Percentiles rank a stretch among this genome's conserved stretches.
Evolutionary conservation across 2,113 vertebrate species (phyloP).

Genomic region (Notiomystis cincta): DNA sequence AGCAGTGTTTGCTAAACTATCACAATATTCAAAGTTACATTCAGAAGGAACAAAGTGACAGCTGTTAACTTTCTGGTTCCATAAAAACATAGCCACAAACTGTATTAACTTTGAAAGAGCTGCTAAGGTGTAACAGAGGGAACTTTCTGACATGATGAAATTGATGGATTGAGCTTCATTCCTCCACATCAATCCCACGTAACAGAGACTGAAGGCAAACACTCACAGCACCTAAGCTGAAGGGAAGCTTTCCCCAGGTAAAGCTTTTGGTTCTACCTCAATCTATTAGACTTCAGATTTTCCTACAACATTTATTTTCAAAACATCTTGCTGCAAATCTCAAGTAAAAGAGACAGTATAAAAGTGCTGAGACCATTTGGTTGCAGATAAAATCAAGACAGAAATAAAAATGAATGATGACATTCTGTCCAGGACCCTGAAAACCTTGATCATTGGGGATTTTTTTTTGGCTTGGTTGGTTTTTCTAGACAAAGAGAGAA

Average conservation of each 20-base stretch:
- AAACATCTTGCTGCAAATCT: not conserved
- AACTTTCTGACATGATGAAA: not conserved
- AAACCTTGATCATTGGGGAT: not conserved
- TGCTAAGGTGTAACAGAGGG: not conserved
- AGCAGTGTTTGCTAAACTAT: not conserved
- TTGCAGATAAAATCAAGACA: not conserved
- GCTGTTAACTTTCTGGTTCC: not conserved
- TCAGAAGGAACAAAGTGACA: not conserved
- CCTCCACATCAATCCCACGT: not conserved
- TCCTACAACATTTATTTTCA: not conserved
- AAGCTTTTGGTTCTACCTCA: not conserved
- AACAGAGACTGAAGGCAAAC: not conserved
- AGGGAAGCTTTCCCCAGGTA: not conserved
- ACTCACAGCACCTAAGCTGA: not conserved
- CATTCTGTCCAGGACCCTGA: not conserved
- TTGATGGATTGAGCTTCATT: not conserved
- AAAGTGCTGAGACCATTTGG: not conserved
- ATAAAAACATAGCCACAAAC: not conserved
- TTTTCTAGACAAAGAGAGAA: not conserved
- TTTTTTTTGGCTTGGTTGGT: not conserved
- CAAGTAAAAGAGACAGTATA: not conserved
- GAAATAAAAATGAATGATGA: not conserved
- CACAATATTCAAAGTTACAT: not conserved
- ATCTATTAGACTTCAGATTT: not conserved
- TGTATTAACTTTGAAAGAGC: not conserved